Base-by-base conservation (phyloP, 2,888 invertebrate species). In the Rotaria magnacalcarata region DNA sequence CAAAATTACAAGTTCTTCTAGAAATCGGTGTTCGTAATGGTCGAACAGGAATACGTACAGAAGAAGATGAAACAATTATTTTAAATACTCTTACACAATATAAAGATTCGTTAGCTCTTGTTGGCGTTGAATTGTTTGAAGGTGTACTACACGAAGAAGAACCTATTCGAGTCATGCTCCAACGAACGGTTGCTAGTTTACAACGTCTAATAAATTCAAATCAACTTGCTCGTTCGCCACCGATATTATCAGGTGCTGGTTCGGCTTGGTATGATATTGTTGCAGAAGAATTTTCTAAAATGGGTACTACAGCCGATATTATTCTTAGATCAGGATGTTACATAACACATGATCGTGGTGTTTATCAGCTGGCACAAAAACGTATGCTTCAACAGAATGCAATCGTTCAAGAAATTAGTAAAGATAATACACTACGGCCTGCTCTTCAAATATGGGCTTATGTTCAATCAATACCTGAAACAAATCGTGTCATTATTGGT, bases 391-490 rank as follows among this genome's bases (percentile, higher is more conserved):
- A 67, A 67, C 2, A 19, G 4, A 67, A 67, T 67, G 19, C 34
- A 27, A 67, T 67, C 19, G 34, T 19, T 34, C 27, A 19, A 67
- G 34, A 67, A 19, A 67, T 67, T 34, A 34, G 34, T 67, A 14
- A 34, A 4, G 16, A 27, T 34, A 34, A 34, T 27, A 34, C 67
- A 34, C 34, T 67, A 34, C 34, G 34, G 34, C 16, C 34, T 34
- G 34, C 67, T 27, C 14, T 67, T 27, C 34, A 41, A 67, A 67
- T 67, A 34, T 67, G 67, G 67, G 67, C 67, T 19, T 67, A 67
- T 67, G 34, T 67, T 34, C 67, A 67, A 34, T 67, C 67, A 34
- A 67, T 67, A 67, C 67, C 67, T 27, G 67, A 67, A 67, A 34
- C 6, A 7, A 34, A 67, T 67, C 34, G 67, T 34, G 67, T 34